Percentiles rank a stretch among this genome's conserved stretches.
phyloP scores from a whole-genome alignment of 2,113 vertebrate genomes.

The Brachypteracias leptosomus region DNA sequence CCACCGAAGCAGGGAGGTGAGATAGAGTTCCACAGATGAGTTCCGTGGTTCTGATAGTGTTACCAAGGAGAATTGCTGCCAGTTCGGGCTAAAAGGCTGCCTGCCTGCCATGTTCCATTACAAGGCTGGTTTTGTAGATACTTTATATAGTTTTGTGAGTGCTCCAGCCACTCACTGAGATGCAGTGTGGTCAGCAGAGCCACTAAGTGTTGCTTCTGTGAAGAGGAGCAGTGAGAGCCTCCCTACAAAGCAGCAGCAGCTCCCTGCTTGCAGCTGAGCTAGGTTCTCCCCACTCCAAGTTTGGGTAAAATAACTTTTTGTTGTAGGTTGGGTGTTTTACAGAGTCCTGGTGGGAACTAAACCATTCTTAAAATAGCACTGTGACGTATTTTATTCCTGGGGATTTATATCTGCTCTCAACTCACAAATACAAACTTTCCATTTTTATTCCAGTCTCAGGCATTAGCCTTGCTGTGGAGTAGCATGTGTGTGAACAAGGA shows the following conservation, averaged over 20 bases:
- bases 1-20: not conserved
- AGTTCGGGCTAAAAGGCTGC: not conserved
- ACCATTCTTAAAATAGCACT: not conserved
- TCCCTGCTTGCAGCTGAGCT: not conserved
- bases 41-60: not conserved
- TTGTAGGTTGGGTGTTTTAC: not conserved
- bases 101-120: not conserved
- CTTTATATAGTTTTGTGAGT: not conserved
- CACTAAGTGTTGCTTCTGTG: not conserved
- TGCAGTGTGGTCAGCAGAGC: not conserved
- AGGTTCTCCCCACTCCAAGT: not conserved
- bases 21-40: not conserved
- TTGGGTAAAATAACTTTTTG: not conserved
- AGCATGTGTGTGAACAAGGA: not conserved
- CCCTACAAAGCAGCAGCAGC: not conserved
- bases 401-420: not conserved
- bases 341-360: not conserved
- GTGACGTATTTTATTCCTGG: not conserved
- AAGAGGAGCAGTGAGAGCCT: not conserved
- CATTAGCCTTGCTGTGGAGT: not conserved
- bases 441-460: not conserved
- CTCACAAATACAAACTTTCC: not conserved
- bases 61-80: not conserved
- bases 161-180: not conserved
- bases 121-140: not conserved